A percentile compares a stretch with the other conserved stretches of the same genome.
Conservation (phyloP, 2,113 vertebrate species). For the Acinonyx jubatus region DNA sequence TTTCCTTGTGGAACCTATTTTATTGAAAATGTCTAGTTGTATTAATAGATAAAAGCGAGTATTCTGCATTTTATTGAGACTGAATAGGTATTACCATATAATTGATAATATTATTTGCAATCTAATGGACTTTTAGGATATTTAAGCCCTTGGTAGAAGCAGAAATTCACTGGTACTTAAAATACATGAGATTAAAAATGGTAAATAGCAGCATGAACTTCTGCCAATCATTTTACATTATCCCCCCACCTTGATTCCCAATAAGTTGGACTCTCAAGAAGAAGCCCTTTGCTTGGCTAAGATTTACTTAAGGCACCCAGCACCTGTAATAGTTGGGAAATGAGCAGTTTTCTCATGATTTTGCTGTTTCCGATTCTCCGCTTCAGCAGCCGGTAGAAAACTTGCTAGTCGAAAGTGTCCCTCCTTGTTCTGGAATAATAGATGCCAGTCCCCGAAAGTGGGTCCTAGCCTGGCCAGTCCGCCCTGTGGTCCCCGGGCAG, state of each 20-base stretch:
- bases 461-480: background rate
- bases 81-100: background rate
- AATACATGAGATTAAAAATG: conserved; percentile 1
- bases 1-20: background rate
- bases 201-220: conserved; percentile 4
- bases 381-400: background rate
- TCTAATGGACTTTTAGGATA: background rate
- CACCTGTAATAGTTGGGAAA: background rate
- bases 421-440: background rate
- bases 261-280: background rate
- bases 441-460: background rate
- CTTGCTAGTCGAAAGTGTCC: background rate
- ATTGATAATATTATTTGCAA: background rate
- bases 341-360: background rate
- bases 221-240: background rate
- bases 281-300: background rate
- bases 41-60: background rate
- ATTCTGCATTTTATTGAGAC: background rate
- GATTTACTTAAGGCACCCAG: background rate
- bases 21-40: background rate
- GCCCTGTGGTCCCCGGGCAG: background rate
- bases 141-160: background rate
- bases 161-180: conserved; percentile 23
- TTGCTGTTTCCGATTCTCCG: background rate
- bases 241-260: background rate